Base-by-base conservation (phyloP, 2,797 vertebrate species). In the Sebastes trivittatus region DNA sequence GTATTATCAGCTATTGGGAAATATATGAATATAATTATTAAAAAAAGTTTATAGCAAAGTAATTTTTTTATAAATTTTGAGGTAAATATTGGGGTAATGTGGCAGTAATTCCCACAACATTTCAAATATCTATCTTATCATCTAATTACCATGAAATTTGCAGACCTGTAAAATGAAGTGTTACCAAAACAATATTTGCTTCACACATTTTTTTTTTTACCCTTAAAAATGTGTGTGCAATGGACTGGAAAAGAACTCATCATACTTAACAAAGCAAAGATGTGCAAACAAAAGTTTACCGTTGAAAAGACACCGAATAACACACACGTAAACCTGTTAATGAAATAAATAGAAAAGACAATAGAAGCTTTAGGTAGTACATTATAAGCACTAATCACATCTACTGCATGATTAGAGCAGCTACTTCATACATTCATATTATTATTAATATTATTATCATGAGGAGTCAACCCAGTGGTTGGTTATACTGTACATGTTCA, bases 401-500 rank as follows among this genome's bases (percentile, higher is more conserved):
- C 63, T 64, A 59, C 74, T 62, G 69, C 32, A 68, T 58, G 65
- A 67, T 70, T 29, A 69, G 64, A 87, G 76, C 59, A 74, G 69
- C 82, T 82, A 58, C 46, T 78, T 80, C 30, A 70, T 72, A 91
- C 80, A 91, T 90, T 89, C 76, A 89, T 55, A 61, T 42, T 42
- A 42, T 65, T 59, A 64, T 65, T 29, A 64, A 59, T 34, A 36
- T 36, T 25, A 64, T 65, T 18, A 69, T 54, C 10, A 29, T 18
- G 14, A 76, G 11, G 32, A 78, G 20, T 66, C 29, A 66, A 65
- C 13, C 46, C 66, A 38, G 67, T 16, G 6, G 42, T 59, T 38
- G 25, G 34, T 83, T 77, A 63, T 13, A 77, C 38, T 73, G 68
- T 58, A 81, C 60, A 71, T 18, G n/a, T 66, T 68, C 67, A 81